Evolutionary conservation across 2,113 vertebrate genomes (phyloP), one percentile per base, ranked within the genome.

Genomic region (Macquaria ambigua): DNA sequence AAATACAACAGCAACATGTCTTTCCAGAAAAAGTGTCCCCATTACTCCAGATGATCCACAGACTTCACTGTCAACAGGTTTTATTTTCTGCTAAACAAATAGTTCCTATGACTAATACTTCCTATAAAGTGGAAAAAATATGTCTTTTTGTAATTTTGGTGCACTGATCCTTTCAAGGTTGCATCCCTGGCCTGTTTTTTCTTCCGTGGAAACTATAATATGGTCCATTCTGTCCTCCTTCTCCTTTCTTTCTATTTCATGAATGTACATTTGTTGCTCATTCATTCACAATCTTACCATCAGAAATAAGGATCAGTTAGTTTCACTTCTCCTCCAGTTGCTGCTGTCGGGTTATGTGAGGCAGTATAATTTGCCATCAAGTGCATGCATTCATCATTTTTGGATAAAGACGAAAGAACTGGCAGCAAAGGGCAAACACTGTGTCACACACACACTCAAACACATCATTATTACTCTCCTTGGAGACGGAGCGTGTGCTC

Each of bases 391-490:
- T 81, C 58, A 48, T 72, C 28, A 39, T 81, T 80, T 31, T 84
- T 84, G 63, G 74, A 48, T 64, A 8, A 64, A 63, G 25, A 50
- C 10, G 4, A 16, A 55, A 70, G 52, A 52, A 59, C 68, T 66
- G 79, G 31, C 73, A 61, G 39, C 73, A 69, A 80, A 70, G 62
- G 64, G 67, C 66, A 83, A 76, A 77, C 23, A 9, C 74, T 64
- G 23, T 73, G 66, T 88, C 81, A 87, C 72, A 77, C 82, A 76
- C 79, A 28, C 53, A 64, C 75, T 73, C 56, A 85, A 82, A 74
- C 77, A 77, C 89, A 77, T 90, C 63, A 71, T 89, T 59, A 79
- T 74, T 55, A 25, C 77, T 64, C 25, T 79, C 79, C 43, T 34
- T 55, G 66, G 78, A 79, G 76, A 67, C 62, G 18, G 16, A 43